These are phyloP conservation scores for Spodoptera exigua DNA, from an alignment of 2,888 invertebrate species.

Conservation along the genomic window DNA sequence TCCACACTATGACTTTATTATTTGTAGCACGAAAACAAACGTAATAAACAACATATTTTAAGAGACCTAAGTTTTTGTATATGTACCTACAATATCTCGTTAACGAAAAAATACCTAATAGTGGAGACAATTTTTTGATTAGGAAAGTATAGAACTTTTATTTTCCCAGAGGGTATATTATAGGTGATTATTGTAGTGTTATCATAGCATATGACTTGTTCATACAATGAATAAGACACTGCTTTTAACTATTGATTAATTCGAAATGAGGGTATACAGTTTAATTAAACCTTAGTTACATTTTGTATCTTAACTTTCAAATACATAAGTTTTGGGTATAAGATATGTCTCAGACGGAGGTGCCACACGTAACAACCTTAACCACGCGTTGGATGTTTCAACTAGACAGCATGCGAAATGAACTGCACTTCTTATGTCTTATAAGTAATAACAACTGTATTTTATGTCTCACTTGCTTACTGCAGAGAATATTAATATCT, in stretches of 20 bases:
- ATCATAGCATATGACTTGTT: no score
- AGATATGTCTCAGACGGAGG: slow-evolving; percentile 60
- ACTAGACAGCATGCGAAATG: slow-evolving; percentile 54
- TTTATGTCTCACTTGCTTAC: slow-evolving; percentile 32
- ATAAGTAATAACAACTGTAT: slow-evolving; percentile 37
- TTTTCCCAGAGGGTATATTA: no score
- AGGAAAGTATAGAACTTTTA: no score
- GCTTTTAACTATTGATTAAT: no score
- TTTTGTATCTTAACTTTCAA: slow-evolving; percentile 60
- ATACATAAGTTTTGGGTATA: slow-evolving; percentile 58
- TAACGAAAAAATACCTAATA: no score
- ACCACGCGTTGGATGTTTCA: slow-evolving; percentile 40
- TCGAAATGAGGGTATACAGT: no score
- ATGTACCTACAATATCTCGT: no score
- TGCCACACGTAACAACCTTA: slow-evolving; percentile 58
- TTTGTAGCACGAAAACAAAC: slow-evolving; percentile 16
- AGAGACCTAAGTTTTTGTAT: no score
- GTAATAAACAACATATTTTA: neutral
- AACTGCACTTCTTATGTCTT: slow-evolving; percentile 50
- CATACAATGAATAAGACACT: no score
- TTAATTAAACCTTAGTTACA: no score
- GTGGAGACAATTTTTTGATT: no score
- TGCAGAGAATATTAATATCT: slow-evolving; percentile 37
- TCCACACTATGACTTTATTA: slow-evolving; percentile 47
- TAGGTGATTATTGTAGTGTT: no score